A percentile compares a stretch with the other conserved stretches of the same genome.
Evolutionary conservation across 2,888 invertebrate species (phyloP).

Genomic region (Dasysyrphus tricinctus): DNA sequence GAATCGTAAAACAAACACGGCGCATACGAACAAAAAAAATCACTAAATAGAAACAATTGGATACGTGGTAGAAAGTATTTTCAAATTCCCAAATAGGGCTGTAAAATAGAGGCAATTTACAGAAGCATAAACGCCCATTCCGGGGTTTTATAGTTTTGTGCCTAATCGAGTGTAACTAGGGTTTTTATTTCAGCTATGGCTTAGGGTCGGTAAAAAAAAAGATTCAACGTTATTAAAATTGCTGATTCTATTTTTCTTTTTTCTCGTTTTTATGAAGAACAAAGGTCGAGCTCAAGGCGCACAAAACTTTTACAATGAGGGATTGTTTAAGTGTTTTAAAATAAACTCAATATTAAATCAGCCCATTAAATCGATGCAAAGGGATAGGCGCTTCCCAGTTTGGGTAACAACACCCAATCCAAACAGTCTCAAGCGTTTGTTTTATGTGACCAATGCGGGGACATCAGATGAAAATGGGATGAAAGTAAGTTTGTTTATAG

Average conservation of each 20-base stretch:
- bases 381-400: no score
- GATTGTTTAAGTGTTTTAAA: constrained; percentile 8
- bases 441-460: no score
- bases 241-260: constrained; percentile 21
- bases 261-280: constrained; percentile 1
- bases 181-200: constrained; percentile 38
- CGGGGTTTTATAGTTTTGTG: constrained; percentile 65
- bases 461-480: no score
- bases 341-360: constrained; percentile 16
- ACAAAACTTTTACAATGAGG: constrained; percentile 7
- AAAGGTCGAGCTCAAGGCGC: constrained; percentile 18
- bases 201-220: not conserved
- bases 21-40: constrained; percentile 13
- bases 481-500: no score
- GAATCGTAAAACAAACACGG: constrained; percentile 59
- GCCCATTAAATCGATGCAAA: not conserved
- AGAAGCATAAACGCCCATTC: constrained; percentile 70
- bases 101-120: constrained; percentile 72
- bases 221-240: constrained; percentile 39
- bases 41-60: constrained; percentile 70
- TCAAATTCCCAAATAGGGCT: constrained; percentile 55
- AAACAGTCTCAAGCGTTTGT: no score
- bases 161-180: constrained; percentile 43
- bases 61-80: constrained; percentile 60
- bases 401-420: no score